These are phyloP conservation scores for Lordiphosa mommai DNA, from an alignment of 1,140 invertebrate species.

Conservation along the genomic window DNA sequence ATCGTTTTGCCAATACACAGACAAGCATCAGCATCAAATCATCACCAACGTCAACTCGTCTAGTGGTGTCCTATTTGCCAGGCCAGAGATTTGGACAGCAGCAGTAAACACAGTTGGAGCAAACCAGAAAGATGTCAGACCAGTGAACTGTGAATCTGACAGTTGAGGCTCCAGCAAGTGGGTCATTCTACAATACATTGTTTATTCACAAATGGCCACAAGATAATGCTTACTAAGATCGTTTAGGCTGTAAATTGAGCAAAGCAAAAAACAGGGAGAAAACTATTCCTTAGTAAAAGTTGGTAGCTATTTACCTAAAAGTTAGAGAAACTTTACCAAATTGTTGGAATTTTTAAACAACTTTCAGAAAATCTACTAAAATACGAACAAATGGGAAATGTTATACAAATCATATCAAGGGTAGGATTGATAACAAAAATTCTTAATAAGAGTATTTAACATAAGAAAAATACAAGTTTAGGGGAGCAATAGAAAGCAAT, in stretches of 20 bases:
- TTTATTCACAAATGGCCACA: conserved; percentile 20
- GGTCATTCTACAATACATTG: conserved; percentile 23
- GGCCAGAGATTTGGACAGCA: neutral
- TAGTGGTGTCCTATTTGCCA: conserved; percentile 5
- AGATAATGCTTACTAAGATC: too few species aligned
- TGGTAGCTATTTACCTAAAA: too few species aligned
- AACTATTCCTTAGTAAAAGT: too few species aligned
- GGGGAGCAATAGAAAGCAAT: too few species aligned
- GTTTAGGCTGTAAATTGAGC: conserved; percentile 1
- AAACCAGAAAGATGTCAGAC: neutral
- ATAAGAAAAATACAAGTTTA: too few species aligned
- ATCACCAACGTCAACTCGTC: conserved; percentile 25
- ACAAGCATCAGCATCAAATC: conserved; percentile 31
- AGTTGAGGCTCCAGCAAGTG: conserved; percentile 3
- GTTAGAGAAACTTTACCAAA: too few species aligned
- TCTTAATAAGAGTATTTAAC: too few species aligned
- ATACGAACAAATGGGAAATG: too few species aligned
- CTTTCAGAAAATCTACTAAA: too few species aligned
- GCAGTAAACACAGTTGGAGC: neutral
- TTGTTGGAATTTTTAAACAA: too few species aligned
- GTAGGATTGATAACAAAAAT: too few species aligned
- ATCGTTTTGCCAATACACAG: conserved; percentile 37
- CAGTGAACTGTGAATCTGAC: conserved; percentile 4
- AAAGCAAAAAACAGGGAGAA: neutral
- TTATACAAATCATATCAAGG: too few species aligned